Base-by-base conservation (phyloP, 2,797 vertebrate species). In the Macrochelys suwanniensis region DNA sequence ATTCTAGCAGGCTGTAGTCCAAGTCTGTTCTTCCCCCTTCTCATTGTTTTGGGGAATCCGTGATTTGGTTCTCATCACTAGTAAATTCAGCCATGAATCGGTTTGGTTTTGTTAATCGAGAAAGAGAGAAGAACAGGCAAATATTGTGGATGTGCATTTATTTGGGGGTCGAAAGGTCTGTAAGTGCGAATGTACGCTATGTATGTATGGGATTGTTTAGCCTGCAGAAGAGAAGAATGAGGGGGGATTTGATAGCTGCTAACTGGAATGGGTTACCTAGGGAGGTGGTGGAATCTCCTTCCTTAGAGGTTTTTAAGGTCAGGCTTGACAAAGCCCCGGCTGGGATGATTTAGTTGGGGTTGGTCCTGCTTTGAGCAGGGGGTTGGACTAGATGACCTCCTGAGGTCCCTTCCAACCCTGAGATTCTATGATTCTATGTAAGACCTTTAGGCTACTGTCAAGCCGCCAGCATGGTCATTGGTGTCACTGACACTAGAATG, bases 81-180 rank as follows among this genome's bases (percentile, higher is more conserved):
- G 87, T 76, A 79, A 78, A 26, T 47, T 33, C 85, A 0, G 16
- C 71, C 74, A 68, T 88, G 49, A 90, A 80, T 10, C 7, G 0
- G 0, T 8, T 16, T 8, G 49, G 37, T 4, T 49, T 51, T 2
- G 54, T 61, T 49, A 37, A 65, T 19, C 7, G 26, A 79, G 42
- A 21, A 37, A 0, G 0, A 0, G 28, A 0, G 0, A 28, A 87
- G 57, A 45, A 90, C 65, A 17, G 13, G 45, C 23, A 80, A 4
- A 26, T 21, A 11, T n/a, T 59, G 0, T 3, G 54, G 3, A 4
- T 0, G 0, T 5, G 19, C 51, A 4, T 85, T 89, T 76, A 76
- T 76, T 51, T 47, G 54, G 85, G 15, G 81, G 68, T 80, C 82
- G 49, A 81, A 0, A 28, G 47, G 31, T 33, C 80, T 1, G 1